These are phyloP conservation scores for Tachina fera DNA, from an alignment of 2,888 invertebrate species.

Conservation along the genomic window DNA sequence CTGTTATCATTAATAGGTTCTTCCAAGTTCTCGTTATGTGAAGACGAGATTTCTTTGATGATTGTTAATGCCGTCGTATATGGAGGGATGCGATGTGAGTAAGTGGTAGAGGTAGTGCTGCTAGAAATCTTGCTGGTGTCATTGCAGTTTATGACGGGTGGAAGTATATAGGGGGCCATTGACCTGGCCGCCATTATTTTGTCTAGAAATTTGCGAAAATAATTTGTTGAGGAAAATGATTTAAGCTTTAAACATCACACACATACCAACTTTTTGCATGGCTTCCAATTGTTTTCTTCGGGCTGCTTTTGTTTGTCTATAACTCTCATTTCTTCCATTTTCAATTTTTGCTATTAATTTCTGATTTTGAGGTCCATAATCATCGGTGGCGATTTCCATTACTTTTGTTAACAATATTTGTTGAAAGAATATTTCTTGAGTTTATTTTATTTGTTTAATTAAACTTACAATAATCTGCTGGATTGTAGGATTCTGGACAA, in stretches of 20 bases:
- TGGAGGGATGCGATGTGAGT: constrained; percentile 3
- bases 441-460: neutral
- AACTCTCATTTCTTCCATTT: constrained; percentile 86
- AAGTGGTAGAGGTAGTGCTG: neutral
- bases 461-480: constrained; percentile 93
- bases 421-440: neutral
- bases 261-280: constrained; percentile 82
- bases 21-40: constrained; percentile 73
- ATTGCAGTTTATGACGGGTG: constrained; percentile 47
- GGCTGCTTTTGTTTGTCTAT: constrained; percentile 83
- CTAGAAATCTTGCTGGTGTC: constrained; percentile 47
- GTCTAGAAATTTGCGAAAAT: constrained; percentile 78
- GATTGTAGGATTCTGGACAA: constrained; percentile 95
- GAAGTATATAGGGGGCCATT: constrained; percentile 81
- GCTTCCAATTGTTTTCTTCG: constrained; percentile 80
- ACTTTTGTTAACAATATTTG: constrained; percentile 83
- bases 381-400: constrained; percentile 91
- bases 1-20: constrained; percentile 50
- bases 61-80: constrained; percentile 74
- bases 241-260: neutral
- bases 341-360: constrained; percentile 85
- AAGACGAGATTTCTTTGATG: constrained; percentile 77
- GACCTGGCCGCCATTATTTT: constrained; percentile 84
- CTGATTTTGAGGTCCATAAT: constrained; percentile 86
- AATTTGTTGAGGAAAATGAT: neutral